Evolutionary conservation across 1,140 invertebrate species (phyloP).

Genomic region (Antheraea mylitta): DNA sequence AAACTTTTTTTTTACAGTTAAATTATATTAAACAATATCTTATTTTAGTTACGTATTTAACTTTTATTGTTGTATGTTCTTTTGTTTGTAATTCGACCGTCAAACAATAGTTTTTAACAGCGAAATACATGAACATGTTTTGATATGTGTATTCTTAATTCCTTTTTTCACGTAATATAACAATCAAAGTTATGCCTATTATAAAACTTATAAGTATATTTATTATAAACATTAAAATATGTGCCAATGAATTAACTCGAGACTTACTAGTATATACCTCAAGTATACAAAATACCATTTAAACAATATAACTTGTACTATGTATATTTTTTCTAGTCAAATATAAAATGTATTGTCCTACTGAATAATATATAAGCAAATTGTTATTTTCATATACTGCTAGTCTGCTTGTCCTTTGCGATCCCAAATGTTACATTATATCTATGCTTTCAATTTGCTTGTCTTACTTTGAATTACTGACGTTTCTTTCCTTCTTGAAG

Average conservation of each 20-base stretch:
- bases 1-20: too few species aligned
- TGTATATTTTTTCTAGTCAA: neutral
- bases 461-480: neutral
- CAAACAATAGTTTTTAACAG: neutral
- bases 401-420: neutral
- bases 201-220: neutral
- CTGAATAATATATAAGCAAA: neutral
- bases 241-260: slow-evolving; percentile 32
- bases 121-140: too few species aligned
- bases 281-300: neutral
- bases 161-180: neutral
- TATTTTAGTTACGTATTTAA: too few species aligned
- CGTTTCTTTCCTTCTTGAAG: neutral
- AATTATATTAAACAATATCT: too few species aligned
- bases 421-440: neutral
- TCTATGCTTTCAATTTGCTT: neutral
- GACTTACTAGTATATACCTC: slow-evolving; percentile 9
- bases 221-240: slow-evolving; percentile 4
- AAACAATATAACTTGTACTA: neutral
- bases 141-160: too few species aligned
- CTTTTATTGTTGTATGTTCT: too few species aligned
- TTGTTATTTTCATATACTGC: neutral
- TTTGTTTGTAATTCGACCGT: neutral
- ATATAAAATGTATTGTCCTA: slow-evolving; percentile 5
- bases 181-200: neutral